Evolutionary conservation across 1,140 invertebrate genomes (phyloP).

Genomic region (Brachionus calyciflorus): DNA sequence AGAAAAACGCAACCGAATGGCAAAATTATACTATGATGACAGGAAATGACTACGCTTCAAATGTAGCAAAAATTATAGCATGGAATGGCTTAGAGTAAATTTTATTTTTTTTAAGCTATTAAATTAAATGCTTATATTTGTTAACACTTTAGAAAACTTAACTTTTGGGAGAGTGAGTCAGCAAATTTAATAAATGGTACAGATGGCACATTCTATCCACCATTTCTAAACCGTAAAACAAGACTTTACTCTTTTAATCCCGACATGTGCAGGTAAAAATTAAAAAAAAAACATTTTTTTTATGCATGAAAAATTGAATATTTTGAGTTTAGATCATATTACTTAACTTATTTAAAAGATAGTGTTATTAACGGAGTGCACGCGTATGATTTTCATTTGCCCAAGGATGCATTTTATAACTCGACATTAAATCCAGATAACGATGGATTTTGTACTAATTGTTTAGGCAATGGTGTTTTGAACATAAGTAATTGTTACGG

Average conservation of each 20-base stretch:
- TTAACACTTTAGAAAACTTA: background rate
- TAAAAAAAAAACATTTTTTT: background rate
- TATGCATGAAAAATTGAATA: background rate
- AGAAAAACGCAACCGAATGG: conserved; percentile 43
- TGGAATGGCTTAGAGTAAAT: conserved; percentile 29
- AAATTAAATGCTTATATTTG: background rate
- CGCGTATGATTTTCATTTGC: conserved; percentile 44
- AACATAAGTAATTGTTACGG: conserved; percentile 28
- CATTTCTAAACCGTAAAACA: background rate
- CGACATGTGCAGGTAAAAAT: conserved; percentile 36
- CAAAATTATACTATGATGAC: conserved; percentile 45
- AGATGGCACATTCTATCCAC: conserved; percentile 45
- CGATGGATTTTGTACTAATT: conserved; percentile 16
- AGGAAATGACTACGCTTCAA: background rate
- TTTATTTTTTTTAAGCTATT: background rate
- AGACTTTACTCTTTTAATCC: conserved; percentile 26
- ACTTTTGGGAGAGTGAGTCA: background rate
- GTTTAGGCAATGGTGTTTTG: conserved; percentile 40
- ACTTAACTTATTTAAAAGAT: conserved; percentile 20
- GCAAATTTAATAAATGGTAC: conserved; percentile 44
- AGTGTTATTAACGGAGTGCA: background rate
- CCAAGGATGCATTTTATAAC: background rate
- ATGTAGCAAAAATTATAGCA: conserved; percentile 29
- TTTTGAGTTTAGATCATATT: conserved; percentile 25
- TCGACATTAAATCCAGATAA: conserved; percentile 22